Conservation (phyloP, 2,113 vertebrate species). For the Saguinus midas region DNA sequence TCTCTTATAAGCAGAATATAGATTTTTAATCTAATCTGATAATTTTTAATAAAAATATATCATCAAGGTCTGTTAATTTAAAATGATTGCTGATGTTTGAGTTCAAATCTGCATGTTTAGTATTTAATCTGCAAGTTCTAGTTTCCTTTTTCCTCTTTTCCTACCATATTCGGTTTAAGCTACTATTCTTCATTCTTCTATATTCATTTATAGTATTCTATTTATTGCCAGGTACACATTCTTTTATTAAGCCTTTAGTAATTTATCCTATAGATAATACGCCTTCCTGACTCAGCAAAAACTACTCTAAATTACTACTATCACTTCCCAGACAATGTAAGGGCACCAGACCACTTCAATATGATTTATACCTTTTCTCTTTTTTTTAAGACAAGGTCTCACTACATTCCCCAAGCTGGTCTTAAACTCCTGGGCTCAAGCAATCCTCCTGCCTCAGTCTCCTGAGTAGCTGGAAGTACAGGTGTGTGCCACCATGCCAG, state of each 20-base stretch:
- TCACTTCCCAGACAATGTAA: background rate
- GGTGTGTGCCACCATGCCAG: background rate
- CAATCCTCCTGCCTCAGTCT: too few relatives aligned
- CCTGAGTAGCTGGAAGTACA: background rate
- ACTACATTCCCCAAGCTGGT: background rate
- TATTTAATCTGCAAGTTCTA: background rate
- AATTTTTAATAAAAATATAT: background rate
- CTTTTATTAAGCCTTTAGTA: background rate
- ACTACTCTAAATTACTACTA: background rate
- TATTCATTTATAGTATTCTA: background rate
- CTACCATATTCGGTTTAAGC: background rate
- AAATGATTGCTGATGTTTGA: background rate
- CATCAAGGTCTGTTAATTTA: background rate
- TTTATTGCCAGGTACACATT: background rate
- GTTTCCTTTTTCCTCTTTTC: constrained; percentile 4
- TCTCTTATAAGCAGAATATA: background rate
- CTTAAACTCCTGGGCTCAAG: too few relatives aligned
- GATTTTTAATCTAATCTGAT: background rate
- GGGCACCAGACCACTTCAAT: background rate
- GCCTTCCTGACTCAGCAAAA: background rate
- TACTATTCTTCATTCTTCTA: background rate
- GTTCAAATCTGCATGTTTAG: background rate
- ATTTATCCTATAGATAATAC: background rate
- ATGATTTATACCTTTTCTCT: background rate
- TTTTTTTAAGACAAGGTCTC: background rate